Conservation (phyloP, 2,888 invertebrate species). For the Frankliniella intonsa region DNA sequence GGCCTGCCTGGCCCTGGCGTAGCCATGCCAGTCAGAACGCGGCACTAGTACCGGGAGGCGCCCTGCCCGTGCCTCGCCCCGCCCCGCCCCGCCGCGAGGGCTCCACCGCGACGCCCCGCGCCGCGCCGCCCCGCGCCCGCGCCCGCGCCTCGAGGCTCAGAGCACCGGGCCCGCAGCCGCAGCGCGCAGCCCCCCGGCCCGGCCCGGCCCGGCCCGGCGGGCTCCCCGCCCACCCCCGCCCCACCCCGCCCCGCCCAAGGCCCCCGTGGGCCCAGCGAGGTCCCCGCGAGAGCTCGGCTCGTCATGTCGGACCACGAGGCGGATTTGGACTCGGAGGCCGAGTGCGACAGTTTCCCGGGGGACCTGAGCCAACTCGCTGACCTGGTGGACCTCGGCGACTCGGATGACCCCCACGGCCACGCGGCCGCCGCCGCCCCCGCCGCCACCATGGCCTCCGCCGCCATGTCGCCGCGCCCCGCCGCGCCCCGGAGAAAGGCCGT, state of each 20-base stretch:
- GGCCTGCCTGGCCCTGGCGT: neutral
- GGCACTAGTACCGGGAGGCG: neutral
- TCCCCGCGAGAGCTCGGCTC: neutral
- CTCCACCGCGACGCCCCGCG: neutral
- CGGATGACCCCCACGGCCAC: conserved; percentile 11
- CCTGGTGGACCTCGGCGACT: conserved; percentile 18
- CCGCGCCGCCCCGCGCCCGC: neutral
- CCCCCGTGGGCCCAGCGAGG: too few relatives aligned
- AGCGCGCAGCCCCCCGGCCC: neutral
- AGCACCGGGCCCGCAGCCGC: neutral
- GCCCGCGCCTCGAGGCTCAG: too few relatives aligned
- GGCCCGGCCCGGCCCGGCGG: neutral
- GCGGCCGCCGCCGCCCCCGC: conserved; percentile 1
- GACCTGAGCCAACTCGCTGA: neutral
- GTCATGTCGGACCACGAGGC: conserved; percentile 13
- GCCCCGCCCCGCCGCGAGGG: neutral
- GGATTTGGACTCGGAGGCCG: neutral
- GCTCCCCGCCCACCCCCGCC: neutral
- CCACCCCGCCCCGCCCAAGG: neutral
- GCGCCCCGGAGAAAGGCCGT: conserved; percentile 39
- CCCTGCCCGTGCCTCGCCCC: neutral
- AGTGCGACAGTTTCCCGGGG: conserved; percentile 10
- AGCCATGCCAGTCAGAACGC: neutral
- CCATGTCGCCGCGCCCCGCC: neutral
- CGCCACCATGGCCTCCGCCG: neutral